Percentiles rank a stretch among this genome's conserved stretches.
Evolutionary conservation across 2,888 invertebrate genomes (phyloP).

Genomic region (Limenitis camilla): DNA sequence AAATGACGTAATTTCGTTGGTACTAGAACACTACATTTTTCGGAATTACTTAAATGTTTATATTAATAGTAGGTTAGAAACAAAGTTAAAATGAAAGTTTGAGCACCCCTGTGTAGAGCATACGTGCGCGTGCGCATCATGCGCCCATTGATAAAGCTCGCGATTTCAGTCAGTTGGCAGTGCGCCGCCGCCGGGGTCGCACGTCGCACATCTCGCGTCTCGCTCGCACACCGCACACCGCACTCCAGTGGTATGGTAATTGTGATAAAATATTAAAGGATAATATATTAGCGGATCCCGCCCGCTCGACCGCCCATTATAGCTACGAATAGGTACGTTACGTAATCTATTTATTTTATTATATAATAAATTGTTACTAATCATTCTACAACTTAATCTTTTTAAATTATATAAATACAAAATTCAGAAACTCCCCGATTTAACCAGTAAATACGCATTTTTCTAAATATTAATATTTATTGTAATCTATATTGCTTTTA

Average conservation of each 20-base stretch:
- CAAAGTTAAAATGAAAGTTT: background rate
- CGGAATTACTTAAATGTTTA: too few species aligned
- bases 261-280: slow-evolving; percentile 49
- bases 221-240: slow-evolving; percentile 18
- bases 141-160: slow-evolving; percentile 62
- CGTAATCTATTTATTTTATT: slow-evolving; percentile 35
- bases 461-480: too few species aligned
- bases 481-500: too few species aligned
- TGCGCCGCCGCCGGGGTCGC: slow-evolving; percentile 52
- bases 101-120: slow-evolving; percentile 24
- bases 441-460: too few species aligned
- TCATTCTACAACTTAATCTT: background rate
- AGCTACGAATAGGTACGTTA: slow-evolving; percentile 58
- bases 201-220: slow-evolving; percentile 30
- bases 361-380: slow-evolving; percentile 9
- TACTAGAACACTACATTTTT: too few species aligned
- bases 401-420: background rate
- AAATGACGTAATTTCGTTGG: too few species aligned
- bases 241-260: slow-evolving; percentile 64
- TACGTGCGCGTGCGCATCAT: slow-evolving; percentile 53
- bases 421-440: too few species aligned
- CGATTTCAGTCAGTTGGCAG: slow-evolving; percentile 59
- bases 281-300: slow-evolving; percentile 43
- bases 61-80: background rate
- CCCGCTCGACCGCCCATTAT: slow-evolving; percentile 41